phyloP scores from a whole-genome alignment of 2,113 vertebrate species.

The Mirounga angustirostris region DNA sequence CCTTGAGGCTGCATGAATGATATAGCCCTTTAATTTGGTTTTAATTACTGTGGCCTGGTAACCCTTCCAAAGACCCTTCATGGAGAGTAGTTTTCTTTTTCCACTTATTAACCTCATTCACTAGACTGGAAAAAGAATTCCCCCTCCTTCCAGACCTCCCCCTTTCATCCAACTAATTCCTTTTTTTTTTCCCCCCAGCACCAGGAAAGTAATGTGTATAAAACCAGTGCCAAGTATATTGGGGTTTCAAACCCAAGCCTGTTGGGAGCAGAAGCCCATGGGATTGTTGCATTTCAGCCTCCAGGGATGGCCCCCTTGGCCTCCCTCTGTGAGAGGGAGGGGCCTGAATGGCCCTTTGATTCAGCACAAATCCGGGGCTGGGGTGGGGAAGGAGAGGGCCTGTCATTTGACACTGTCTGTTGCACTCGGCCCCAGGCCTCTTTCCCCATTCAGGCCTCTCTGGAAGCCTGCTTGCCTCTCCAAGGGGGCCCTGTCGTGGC shows the following conservation, averaged over 20 bases:
- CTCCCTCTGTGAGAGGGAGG: constrained; percentile 51
- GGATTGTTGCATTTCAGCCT: constrained; percentile 41
- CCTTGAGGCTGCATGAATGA: constrained; percentile 29
- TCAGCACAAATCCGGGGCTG: constrained; percentile 40
- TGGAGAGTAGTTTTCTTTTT: constrained; percentile 66
- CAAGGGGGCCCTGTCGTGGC: not conserved
- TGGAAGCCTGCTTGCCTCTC: constrained; percentile 28
- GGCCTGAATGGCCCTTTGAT: constrained; percentile 74
- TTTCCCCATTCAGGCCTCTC: not conserved
- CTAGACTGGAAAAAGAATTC: constrained; percentile 72
- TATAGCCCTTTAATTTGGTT: constrained; percentile 70
- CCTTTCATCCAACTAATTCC: constrained; percentile 72
- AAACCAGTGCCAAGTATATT: constrained; percentile 69
- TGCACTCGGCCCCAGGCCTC: constrained; percentile 35
- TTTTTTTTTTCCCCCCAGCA: not conserved
- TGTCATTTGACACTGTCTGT: constrained; percentile 57
- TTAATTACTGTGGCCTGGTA: constrained; percentile 71
- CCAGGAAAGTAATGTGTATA: constrained; percentile 65
- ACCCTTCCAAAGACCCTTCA: constrained; percentile 67
- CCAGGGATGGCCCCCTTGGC: constrained; percentile 32
- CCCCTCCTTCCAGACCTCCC: constrained; percentile 42
- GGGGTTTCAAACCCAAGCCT: constrained; percentile 64
- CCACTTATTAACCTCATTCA: constrained; percentile 81
- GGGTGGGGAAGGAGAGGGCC: not conserved
- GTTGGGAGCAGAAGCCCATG: constrained; percentile 26